These are phyloP conservation scores for Chouioia cunea DNA, from an alignment of 2,888 invertebrate genomes.

Conservation along the genomic window DNA sequence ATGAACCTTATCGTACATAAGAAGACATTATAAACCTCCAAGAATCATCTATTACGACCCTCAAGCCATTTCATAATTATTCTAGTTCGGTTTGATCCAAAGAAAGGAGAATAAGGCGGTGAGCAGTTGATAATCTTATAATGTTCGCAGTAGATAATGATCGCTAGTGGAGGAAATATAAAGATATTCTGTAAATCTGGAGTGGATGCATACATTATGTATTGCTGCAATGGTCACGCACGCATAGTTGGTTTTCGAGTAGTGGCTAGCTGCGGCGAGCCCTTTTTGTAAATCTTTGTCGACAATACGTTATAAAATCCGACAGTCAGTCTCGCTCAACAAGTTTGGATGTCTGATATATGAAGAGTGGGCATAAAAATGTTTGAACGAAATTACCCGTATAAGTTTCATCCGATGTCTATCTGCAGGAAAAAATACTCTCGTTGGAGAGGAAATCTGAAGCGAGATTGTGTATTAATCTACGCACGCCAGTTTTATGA, in stretches of 20 bases:
- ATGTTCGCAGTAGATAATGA: background rate
- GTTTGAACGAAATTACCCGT: too few relatives aligned
- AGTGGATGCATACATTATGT: slow-evolving; percentile 32
- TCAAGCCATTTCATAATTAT: background rate
- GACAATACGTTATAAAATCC: slow-evolving; percentile 23
- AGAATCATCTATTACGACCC: background rate
- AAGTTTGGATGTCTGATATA: too few relatives aligned
- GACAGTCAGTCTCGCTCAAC: slow-evolving; percentile 26
- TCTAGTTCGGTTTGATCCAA: background rate
- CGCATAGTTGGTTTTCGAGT: background rate
- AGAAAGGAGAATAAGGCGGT: slow-evolving; percentile 1
- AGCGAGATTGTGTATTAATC: too few relatives aligned
- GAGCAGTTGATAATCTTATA: too few relatives aligned
- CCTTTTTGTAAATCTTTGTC: slow-evolving; percentile 28
- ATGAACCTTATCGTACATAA: too few relatives aligned
- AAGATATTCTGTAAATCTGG: slow-evolving; percentile 32
- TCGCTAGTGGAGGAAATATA: slow-evolving; percentile 18
- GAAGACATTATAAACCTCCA: too few relatives aligned
- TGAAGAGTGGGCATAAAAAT: too few relatives aligned
- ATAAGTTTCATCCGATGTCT: too few relatives aligned
- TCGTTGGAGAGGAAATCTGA: too few relatives aligned
- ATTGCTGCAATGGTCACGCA: slow-evolving; percentile 14
- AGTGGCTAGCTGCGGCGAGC: slow-evolving; percentile 18
- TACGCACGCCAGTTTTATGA: too few relatives aligned
- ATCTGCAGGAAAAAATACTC: too few relatives aligned